A percentile compares a stretch with the other conserved stretches of the same genome.
phyloP scores from a whole-genome alignment of 2,888 invertebrate species.

The Cantharis lateralis region DNA sequence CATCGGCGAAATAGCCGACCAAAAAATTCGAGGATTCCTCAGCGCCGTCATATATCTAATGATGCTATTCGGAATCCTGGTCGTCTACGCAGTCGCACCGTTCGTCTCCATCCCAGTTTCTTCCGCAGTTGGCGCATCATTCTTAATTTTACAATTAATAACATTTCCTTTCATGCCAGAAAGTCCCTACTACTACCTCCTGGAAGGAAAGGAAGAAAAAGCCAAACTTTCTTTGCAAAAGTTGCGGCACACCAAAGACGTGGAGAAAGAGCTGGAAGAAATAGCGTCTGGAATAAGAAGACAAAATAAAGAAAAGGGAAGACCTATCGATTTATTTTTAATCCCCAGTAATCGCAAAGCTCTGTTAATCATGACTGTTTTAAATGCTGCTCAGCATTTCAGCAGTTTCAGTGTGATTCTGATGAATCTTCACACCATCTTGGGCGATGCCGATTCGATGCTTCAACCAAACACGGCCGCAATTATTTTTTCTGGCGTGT shows the following conservation, averaged over 20 bases:
- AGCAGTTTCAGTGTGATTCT: slow-evolving; percentile 52
- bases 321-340: slow-evolving; percentile 28
- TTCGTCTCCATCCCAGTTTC: slow-evolving; percentile 48
- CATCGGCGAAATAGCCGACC: slow-evolving; percentile 53
- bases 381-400: slow-evolving; percentile 52
- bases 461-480: slow-evolving; percentile 45
- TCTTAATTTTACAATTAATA: slow-evolving; percentile 44
- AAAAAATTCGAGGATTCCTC: slow-evolving; percentile 51
- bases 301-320: not conserved
- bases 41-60: slow-evolving; percentile 52
- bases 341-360: slow-evolving; percentile 50
- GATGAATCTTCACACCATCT: slow-evolving; percentile 54
- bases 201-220: slow-evolving; percentile 39
- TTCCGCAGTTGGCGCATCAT: slow-evolving; percentile 44
- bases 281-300: not conserved
- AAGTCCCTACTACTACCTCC: slow-evolving; percentile 50
- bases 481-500: slow-evolving; percentile 50
- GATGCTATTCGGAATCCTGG: slow-evolving; percentile 51
- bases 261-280: slow-evolving; percentile 1
- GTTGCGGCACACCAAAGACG: not conserved
- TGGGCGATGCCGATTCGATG: slow-evolving; percentile 48
- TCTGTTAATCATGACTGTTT: slow-evolving; percentile 48
- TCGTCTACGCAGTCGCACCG: slow-evolving; percentile 50
- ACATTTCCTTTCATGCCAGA: slow-evolving; percentile 52
- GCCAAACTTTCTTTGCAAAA: not conserved